Base-by-base conservation (phyloP, 2,888 invertebrate species). In the Pandemis corylana region DNA sequence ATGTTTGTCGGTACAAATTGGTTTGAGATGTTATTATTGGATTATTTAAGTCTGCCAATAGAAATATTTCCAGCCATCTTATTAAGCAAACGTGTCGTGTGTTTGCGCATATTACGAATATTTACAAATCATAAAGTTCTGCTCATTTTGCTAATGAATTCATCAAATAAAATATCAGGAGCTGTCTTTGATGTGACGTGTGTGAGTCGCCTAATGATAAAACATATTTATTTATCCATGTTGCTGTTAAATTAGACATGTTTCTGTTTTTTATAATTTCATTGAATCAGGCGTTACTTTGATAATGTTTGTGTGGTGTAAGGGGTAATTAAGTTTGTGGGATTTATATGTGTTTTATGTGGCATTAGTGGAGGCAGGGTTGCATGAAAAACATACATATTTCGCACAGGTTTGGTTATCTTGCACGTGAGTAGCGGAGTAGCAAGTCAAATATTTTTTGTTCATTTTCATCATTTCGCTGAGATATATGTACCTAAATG, bases 161-260 rank as follows among this genome's bases (percentile, higher is more conserved):
- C 46, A 12, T 64, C 46, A 64, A 64, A 64, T 42, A 46, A 46
- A 64, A 20, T 46, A 46, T 15, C 20, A 64, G 12, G 63, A 15
- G 12, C 28, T 63, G 42, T 20, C 20, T 12, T 59, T 59, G 59
- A 28, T 12, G 28, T 59, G 7, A 59, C 59, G 28, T 28, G 10
- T 59, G 13, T 59, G 28, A 28, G 9, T 59, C 28, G 59, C 59
- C 59, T 59, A 59, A 53, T 53, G n/a, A 53, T 53, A 7, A 15
- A 9, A 53, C 53, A 15, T 53, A 5, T 53, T 53, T 53, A 15
- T 53, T 15, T 53, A 9, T 53, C n/a, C 6, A n/a, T 53, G n/a
- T 53, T 53, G 15, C n/a, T 53, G 15, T 7, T 53, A 53, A 15
- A 53, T 53, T 6, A 15, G 53, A 5, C 49, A 49, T 49, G 13